Base-by-base conservation (phyloP, 92 coral and sea anemone genomes). In the Actinernus sp. region DNA sequence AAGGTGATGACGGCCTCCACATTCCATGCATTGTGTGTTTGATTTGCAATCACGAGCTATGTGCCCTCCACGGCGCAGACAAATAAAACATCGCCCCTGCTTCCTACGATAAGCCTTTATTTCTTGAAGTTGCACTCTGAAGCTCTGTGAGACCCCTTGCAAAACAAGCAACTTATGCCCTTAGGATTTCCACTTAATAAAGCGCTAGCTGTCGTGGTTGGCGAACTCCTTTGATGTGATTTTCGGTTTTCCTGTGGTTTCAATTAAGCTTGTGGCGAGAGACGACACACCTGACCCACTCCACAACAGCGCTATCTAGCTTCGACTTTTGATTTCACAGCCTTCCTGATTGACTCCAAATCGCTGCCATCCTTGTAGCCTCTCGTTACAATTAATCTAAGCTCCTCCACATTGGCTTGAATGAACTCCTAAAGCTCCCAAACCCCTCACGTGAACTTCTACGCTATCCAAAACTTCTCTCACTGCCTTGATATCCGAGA, bases 331-430 rank as follows among this genome's bases (percentile, higher is more conserved):
- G 16, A 28, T 54, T 34, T 68, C 25, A 77, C 39, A 7, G 61
- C 55, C 24, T 41, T n/a, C 23, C 55, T 19, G 26, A 68, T 21
- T 26, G 28, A 22, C 37, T 62, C 71, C 18, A 73, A 40, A 14
- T 73, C 30, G 19, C 52, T 58, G 8, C 43, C 46, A 13, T 52
- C 30, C n/a, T n/a, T n/a, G 19, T 36, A 22, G 37, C 62, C 49
- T 61, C 81, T 26, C 32, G 39, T 61, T 10, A 61, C 62, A 12
- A 36, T 53, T 23, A 73, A 27, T 5, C 81, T 52, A 2, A 73
- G 29, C 25, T 61, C 64, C 56, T 36, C 85, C 85, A 69, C 64
- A 84, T 45, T 40, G 65, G 21, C 77, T 81, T 2, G 81, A 48
- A 26, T 33, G 25, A 10, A 77, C 34, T 26, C 79, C 74, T 14